These are phyloP conservation scores for Esperia sulphurella DNA, from an alignment of 2,888 invertebrate species.

Conservation along the genomic window DNA sequence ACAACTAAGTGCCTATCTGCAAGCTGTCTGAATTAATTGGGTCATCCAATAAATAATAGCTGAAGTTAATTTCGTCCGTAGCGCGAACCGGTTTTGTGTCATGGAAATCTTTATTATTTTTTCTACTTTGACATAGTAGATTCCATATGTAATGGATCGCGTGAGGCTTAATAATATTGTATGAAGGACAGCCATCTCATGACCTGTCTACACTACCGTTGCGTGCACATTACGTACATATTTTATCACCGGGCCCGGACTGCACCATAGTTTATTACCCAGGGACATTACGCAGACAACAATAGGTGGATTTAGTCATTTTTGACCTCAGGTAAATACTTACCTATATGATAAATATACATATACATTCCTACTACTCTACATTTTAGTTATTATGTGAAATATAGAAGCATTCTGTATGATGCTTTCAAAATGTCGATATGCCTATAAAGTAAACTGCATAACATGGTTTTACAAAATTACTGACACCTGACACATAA, in stretches of 20 bases:
- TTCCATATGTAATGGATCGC: slow-evolving; percentile 14
- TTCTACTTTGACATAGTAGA: background rate
- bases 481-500: too few relatives aligned
- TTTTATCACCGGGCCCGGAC: slow-evolving; percentile 29
- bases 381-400: too few relatives aligned
- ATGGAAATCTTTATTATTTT: slow-evolving; percentile 8
- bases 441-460: too few relatives aligned
- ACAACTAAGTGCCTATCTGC: slow-evolving; percentile 18
- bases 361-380: too few relatives aligned
- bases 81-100: slow-evolving; percentile 13
- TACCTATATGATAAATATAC: too few relatives aligned
- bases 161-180: slow-evolving; percentile 11
- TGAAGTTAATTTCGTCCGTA: slow-evolving; percentile 20
- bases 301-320: slow-evolving; percentile 2
- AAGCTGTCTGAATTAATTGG: slow-evolving; percentile 21
- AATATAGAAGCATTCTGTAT: too few relatives aligned
- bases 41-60: slow-evolving; percentile 22
- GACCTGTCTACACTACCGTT: slow-evolving; percentile 18
- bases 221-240: slow-evolving; percentile 30
- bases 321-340: background rate
- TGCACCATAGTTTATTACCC: slow-evolving; percentile 15
- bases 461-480: too few relatives aligned
- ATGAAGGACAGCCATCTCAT: slow-evolving; percentile 2
- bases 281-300: slow-evolving; percentile 1
- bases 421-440: too few relatives aligned